Conservation (phyloP, 2,797 vertebrate species). For the Oreonectes daqikongensis region DNA sequence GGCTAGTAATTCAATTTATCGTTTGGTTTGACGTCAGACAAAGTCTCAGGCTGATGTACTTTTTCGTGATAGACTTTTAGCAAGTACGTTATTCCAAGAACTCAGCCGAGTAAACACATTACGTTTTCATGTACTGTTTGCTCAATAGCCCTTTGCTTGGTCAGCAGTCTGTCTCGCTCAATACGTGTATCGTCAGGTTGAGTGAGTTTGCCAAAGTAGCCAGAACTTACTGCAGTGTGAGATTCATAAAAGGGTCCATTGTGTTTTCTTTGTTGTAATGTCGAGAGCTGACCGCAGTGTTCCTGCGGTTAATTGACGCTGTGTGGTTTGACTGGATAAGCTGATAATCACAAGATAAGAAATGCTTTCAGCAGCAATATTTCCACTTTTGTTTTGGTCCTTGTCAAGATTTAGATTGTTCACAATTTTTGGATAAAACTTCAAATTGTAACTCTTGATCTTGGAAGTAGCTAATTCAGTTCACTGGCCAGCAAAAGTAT, state of each 20-base stretch:
- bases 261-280: constrained; percentile 58
- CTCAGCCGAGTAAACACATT: constrained; percentile 10
- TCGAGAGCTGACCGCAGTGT: constrained; percentile 45
- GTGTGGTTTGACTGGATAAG: constrained; percentile 35
- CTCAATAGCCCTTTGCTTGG: constrained; percentile 4
- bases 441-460: background rate
- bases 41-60: background rate
- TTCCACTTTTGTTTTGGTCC: background rate
- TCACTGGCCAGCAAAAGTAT: too few relatives aligned
- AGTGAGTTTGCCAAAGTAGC: constrained; percentile 48
- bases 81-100: too few relatives aligned
- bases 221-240: constrained; percentile 38
- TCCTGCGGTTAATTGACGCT: constrained; percentile 38
- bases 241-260: constrained; percentile 38
- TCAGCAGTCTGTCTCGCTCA: constrained; percentile 42
- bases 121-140: too few relatives aligned
- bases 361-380: constrained; percentile 2
- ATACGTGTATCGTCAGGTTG: constrained; percentile 38
- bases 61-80: too few relatives aligned
- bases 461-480: too few relatives aligned
- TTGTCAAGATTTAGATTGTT: background rate
- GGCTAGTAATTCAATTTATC: background rate
- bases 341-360: constrained; percentile 34
- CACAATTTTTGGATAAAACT: background rate
- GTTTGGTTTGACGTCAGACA: background rate